phyloP scores from a whole-genome alignment of 2,797 vertebrate genomes.

The Euthynnus affinis region DNA sequence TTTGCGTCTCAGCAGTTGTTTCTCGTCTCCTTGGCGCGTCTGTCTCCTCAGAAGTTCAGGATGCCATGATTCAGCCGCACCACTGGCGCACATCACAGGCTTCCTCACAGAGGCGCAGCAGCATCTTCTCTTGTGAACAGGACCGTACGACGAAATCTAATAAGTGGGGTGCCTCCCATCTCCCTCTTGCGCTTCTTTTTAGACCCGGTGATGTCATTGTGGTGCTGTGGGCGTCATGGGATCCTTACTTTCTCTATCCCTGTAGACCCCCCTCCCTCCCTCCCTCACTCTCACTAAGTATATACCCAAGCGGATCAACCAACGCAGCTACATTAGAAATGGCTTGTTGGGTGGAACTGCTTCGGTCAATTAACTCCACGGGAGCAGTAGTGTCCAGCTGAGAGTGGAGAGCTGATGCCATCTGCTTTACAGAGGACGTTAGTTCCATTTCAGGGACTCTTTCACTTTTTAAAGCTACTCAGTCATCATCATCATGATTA shows the following conservation, averaged over 20 bases:
- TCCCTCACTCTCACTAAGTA: conserved; percentile 29
- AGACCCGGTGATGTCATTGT: conserved; percentile 83
- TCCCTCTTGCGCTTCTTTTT: conserved; percentile 72
- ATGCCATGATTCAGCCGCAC: conserved; percentile 47
- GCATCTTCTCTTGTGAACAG: conserved; percentile 68
- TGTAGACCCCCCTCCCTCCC: conserved; percentile 3
- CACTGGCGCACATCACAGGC: conserved; percentile 53
- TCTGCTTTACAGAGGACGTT: conserved; percentile 29
- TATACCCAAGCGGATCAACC: conserved; percentile 46
- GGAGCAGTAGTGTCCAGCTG: conserved; percentile 46
- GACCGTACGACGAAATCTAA: conserved; percentile 70
- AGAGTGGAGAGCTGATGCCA: conserved; percentile 20
- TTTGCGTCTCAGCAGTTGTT: conserved; percentile 19
- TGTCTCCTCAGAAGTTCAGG: conserved; percentile 52
- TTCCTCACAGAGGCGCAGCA: conserved; percentile 63
- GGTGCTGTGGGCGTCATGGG: conserved; percentile 78
- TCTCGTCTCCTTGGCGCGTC: conserved; percentile 29
- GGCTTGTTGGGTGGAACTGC: conserved; percentile 48
- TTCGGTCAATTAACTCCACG: conserved; percentile 55
- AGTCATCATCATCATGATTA: conserved; percentile 14
- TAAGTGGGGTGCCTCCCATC: conserved; percentile 77
- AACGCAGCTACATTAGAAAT: conserved; percentile 50
- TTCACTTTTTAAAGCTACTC: conserved; percentile 2
- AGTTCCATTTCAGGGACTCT: conserved; percentile 2
- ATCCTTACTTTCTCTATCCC: conserved; percentile 63